phyloP scores from a whole-genome alignment of 2,113 vertebrate genomes.

The Eurystomus gularis region DNA sequence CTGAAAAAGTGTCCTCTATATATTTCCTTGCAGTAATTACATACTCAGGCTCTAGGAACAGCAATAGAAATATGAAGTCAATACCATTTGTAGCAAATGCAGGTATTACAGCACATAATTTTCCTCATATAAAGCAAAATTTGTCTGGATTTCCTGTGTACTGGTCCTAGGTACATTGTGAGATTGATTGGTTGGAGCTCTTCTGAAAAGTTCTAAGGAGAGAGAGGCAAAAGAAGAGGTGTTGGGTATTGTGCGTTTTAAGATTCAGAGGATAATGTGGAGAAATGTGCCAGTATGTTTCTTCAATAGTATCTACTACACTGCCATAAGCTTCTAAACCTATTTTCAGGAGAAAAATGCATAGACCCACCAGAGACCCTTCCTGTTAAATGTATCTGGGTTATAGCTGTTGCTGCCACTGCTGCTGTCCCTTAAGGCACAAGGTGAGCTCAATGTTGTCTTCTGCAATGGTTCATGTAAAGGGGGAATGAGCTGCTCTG shows the following conservation, averaged over 20 bases:
- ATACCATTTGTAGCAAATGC: neutral
- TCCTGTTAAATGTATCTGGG: neutral
- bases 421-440: rapidly evolving
- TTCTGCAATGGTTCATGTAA: neutral
- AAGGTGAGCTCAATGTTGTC: neutral
- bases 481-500: neutral
- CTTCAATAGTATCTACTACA: neutral
- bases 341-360: neutral
- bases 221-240: neutral
- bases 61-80: neutral
- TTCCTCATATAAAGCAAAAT: neutral
- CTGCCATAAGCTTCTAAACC: rapidly evolving
- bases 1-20: neutral
- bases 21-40: neutral
- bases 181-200: neutral
- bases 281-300: neutral
- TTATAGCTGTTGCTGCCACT: neutral
- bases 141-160: neutral
- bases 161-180: neutral
- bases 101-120: neutral
- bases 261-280: neutral
- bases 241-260: neutral
- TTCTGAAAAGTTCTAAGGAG: neutral
- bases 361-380: neutral
- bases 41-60: neutral